Evolutionary conservation across 2,113 vertebrate species (phyloP).

Genomic region (Chauna torquata): DNA sequence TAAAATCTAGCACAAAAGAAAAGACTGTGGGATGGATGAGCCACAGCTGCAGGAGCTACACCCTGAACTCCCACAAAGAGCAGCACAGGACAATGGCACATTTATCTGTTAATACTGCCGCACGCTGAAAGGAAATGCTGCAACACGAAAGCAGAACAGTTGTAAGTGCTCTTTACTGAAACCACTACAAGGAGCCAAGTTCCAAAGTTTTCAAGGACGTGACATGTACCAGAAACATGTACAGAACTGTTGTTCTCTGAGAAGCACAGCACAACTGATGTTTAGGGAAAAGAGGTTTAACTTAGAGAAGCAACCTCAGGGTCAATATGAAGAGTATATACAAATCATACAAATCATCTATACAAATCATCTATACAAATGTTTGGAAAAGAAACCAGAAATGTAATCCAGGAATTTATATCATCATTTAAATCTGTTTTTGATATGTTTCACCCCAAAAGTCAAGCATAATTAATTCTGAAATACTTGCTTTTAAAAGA

Average conservation of each 20-base stretch:
- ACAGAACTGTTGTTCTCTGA: neutral
- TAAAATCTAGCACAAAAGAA: neutral
- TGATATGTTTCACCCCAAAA: neutral
- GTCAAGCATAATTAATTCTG: neutral
- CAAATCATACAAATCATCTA: too few species aligned
- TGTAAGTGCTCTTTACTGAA: neutral
- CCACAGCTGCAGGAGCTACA: neutral
- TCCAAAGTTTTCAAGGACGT: neutral
- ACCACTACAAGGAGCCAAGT: neutral
- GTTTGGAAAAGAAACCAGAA: neutral
- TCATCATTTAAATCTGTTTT: neutral
- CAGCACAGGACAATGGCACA: neutral
- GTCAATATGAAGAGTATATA: neutral
- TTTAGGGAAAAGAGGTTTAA: neutral
- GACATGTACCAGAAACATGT: neutral
- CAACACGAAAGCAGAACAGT: neutral
- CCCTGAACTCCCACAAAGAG: neutral
- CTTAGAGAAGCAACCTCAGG: neutral
- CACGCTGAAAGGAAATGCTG: neutral
- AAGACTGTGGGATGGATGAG: neutral
- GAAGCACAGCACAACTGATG: neutral
- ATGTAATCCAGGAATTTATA: neutral
- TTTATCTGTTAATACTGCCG: rapidly evolving
- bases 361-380: neutral
- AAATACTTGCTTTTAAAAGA: neutral